Evolutionary conservation across 2,888 invertebrate genomes (phyloP).

Genomic region (Torymus tubicola): DNA sequence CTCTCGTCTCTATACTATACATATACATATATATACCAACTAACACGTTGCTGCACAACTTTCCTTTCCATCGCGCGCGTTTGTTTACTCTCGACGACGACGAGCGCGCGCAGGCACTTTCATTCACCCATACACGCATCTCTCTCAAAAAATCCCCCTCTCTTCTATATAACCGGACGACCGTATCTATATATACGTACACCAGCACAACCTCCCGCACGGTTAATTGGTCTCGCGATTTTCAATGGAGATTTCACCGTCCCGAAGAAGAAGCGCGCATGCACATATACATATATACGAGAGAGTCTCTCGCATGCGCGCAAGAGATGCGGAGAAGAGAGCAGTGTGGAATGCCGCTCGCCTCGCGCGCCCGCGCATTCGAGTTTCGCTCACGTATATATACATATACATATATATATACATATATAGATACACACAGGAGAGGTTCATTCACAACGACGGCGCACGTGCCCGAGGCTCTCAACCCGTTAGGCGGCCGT

Average conservation of each 20-base stretch:
- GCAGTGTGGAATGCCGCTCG: constrained; percentile 68
- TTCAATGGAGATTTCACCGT: constrained; percentile 20
- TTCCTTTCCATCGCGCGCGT: constrained; percentile 40
- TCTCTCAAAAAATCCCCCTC: background rate
- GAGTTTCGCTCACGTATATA: constrained; percentile 43
- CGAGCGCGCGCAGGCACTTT: constrained; percentile 12
- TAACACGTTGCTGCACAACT: constrained; percentile 13
- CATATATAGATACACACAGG: constrained; percentile 47
- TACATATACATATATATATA: background rate
- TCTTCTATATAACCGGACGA: too few species aligned
- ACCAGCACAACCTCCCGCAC: background rate
- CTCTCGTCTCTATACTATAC: too few species aligned
- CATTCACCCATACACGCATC: constrained; percentile 1
- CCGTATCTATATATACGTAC: too few species aligned
- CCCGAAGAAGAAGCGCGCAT: background rate
- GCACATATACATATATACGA: background rate
- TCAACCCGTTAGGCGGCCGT: constrained; percentile 66
- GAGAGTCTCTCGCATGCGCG: background rate
- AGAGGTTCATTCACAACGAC: constrained; percentile 71
- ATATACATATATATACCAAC: too few species aligned
- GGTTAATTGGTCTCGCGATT: constrained; percentile 26
- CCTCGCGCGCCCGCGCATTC: constrained; percentile 67
- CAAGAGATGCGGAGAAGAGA: background rate
- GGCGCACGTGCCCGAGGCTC: constrained; percentile 73
- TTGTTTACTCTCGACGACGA: constrained; percentile 36